These are phyloP conservation scores for Chrysolophus pictus DNA, from an alignment of 2,797 vertebrate genomes.

Conservation along the genomic window DNA sequence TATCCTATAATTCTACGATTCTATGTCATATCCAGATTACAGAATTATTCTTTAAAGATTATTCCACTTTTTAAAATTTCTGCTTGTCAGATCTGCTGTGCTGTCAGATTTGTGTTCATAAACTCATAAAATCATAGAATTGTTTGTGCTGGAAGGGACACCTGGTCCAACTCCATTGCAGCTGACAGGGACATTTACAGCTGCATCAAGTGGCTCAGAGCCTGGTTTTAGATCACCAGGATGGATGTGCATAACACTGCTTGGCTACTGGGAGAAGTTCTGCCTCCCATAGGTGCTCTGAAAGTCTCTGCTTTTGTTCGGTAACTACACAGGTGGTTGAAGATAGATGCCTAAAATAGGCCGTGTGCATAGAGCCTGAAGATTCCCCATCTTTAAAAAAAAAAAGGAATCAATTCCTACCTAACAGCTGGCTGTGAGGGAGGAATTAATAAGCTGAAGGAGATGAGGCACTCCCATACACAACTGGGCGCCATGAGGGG, in stretches of 20 bases:
- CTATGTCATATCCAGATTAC: neutral
- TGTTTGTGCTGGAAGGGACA: too few species aligned
- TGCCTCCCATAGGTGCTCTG: neutral
- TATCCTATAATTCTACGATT: too few species aligned
- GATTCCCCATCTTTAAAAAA: conserved; percentile 31
- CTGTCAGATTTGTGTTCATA: neutral
- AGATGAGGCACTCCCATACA: neutral
- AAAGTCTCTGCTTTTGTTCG: neutral
- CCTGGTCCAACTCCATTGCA: too few species aligned
- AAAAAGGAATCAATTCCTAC: conserved; percentile 42
- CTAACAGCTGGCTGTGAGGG: conserved; percentile 16
- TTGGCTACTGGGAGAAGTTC: neutral
- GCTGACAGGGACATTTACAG: too few species aligned
- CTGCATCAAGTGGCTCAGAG: too few species aligned
- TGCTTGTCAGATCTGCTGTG: neutral
- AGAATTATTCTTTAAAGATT: neutral
- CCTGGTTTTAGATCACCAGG: neutral
- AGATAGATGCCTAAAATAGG: conserved; percentile 27
- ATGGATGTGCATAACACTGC: neutral
- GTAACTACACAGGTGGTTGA: neutral
- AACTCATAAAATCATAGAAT: too few species aligned
- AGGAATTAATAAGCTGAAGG: conserved; percentile 33
- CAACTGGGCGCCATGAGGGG: neutral
- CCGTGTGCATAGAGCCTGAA: neutral
- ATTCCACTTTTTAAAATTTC: neutral